Evolutionary conservation across 2,797 vertebrate species (phyloP).

Genomic region (Microhierax caerulescens): DNA sequence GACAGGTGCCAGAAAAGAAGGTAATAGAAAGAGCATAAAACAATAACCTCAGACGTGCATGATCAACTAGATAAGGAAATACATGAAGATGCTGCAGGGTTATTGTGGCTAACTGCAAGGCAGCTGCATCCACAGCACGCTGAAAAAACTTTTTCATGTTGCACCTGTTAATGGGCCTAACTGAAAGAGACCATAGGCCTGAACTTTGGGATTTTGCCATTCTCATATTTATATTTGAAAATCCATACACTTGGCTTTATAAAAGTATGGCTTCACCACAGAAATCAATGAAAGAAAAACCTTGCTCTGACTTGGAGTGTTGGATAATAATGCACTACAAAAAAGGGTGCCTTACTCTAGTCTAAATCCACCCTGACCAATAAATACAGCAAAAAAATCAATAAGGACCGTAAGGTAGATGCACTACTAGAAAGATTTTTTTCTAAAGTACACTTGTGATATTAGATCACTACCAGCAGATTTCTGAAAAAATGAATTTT

Average conservation of each 20-base stretch:
- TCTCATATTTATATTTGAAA: neutral
- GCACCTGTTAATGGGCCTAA: neutral
- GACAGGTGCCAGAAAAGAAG: neutral
- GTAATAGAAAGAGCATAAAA: neutral
- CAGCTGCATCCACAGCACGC: neutral
- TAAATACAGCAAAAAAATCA: neutral
- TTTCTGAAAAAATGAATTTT: neutral
- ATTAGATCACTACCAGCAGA: neutral
- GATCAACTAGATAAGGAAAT: neutral
- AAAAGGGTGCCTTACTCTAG: neutral
- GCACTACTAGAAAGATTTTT: neutral
- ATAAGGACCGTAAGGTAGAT: neutral
- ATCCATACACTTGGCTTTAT: neutral
- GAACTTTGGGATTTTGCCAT: neutral
- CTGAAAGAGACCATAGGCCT: neutral
- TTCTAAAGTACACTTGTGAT: neutral
- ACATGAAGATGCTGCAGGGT: neutral
- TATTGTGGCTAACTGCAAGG: neutral
- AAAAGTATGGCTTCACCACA: neutral
- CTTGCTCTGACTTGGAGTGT: neutral
- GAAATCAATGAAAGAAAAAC: neutral
- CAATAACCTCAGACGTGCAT: neutral
- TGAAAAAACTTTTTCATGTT: neutral
- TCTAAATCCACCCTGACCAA: neutral
- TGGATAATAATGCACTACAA: neutral